Conservation (phyloP, 1,140 invertebrate genomes). For the Pentalonia nigronervosa region DNA sequence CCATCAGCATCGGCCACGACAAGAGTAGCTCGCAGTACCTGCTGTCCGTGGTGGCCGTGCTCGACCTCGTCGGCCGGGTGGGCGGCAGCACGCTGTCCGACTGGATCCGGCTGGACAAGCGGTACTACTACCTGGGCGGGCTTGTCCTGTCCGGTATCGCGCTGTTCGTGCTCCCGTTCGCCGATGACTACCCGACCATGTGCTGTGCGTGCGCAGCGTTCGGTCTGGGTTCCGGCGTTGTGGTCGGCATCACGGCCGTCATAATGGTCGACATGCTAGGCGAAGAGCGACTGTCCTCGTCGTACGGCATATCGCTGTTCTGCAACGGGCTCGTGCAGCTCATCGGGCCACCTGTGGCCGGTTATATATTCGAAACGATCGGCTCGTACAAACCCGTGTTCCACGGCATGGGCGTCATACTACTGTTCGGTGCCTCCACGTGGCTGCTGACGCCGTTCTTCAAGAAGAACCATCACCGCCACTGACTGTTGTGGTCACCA, state of each 20-base stretch:
- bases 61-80: constrained; percentile 81
- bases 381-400: constrained; percentile 75
- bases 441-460: constrained; percentile 78
- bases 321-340: constrained; percentile 82
- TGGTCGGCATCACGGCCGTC: constrained; percentile 83
- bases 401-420: constrained; percentile 73
- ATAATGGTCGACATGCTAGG: constrained; percentile 87
- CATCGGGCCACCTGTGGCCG: constrained; percentile 80
- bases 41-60: constrained; percentile 78
- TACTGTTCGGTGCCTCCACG: constrained; percentile 75
- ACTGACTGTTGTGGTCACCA: background rate
- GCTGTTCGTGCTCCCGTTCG: constrained; percentile 73
- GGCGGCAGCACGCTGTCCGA: constrained; percentile 84
- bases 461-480: constrained; percentile 26
- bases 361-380: constrained; percentile 71
- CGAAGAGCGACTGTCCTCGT: constrained; percentile 80
- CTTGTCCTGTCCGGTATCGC: constrained; percentile 78
- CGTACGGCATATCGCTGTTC: constrained; percentile 84
- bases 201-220: constrained; percentile 77
- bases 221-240: constrained; percentile 83
- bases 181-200: constrained; percentile 67
- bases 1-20: constrained; percentile 72
- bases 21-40: constrained; percentile 74
- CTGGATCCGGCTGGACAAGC: constrained; percentile 74
- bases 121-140: constrained; percentile 81